phyloP scores from a whole-genome alignment of 2,797 vertebrate genomes.

The Odontamblyopus rebecca region DNA sequence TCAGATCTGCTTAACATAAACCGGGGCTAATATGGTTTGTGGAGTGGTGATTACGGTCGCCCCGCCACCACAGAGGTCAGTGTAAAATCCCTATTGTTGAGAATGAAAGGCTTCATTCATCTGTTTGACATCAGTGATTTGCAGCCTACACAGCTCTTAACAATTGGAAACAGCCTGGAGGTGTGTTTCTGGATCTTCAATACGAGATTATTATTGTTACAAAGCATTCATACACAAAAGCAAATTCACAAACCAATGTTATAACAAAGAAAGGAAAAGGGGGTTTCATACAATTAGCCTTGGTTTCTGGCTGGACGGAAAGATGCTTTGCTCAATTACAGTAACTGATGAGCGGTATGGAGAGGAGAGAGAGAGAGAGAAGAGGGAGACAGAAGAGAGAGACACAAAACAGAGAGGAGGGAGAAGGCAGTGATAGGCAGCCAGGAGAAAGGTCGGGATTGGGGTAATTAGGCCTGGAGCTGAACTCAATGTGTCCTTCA shows the following conservation, averaged over 20 bases:
- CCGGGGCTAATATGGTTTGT: constrained; percentile 39
- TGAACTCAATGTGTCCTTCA: background rate
- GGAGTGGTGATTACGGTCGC: constrained; percentile 33
- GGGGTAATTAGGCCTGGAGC: constrained; percentile 13
- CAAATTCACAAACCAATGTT: background rate
- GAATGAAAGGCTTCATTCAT: constrained; percentile 65
- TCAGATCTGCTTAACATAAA: no score
- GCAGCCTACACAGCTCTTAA: constrained; percentile 38
- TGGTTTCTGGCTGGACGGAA: constrained; percentile 11
- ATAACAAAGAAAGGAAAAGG: background rate
- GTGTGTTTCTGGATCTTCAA: constrained; percentile 2
- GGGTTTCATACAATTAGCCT: constrained; percentile 9
- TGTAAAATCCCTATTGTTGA: constrained; percentile 68
- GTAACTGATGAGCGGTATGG: constrained; percentile 29
- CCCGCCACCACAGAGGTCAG: constrained; percentile 46
- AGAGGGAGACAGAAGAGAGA: constrained; percentile 15
- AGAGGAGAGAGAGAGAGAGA: constrained; percentile 9
- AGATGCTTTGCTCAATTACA: constrained; percentile 21
- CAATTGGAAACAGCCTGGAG: constrained; percentile 39
- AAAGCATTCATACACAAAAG: background rate
- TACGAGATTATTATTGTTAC: background rate
- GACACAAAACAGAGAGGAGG: constrained; percentile 3
- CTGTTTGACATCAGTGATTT: constrained; percentile 64
- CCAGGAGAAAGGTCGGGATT: constrained; percentile 24
- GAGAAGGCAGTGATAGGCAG: constrained; percentile 14